A percentile compares a stretch with the other conserved stretches of the same genome.
Evolutionary conservation across 2,888 invertebrate species (phyloP).

Genomic region (Orthosia cruda): DNA sequence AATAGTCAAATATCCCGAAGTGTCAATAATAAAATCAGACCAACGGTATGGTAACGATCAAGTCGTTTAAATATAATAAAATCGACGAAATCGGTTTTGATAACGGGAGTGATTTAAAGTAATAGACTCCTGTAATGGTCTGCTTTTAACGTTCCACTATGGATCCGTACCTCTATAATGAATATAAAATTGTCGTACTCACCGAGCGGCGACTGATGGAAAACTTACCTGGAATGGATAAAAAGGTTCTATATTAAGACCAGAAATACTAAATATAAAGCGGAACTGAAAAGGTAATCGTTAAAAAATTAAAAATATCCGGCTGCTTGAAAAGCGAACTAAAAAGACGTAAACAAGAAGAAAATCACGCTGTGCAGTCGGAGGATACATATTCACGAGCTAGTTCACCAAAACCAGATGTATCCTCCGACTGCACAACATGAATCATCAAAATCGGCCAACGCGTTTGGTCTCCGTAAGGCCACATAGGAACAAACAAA

Average conservation of each 20-base stretch:
- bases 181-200: conserved; percentile 69
- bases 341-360: too few relatives aligned
- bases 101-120: conserved; percentile 64
- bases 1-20: conserved; percentile 16
- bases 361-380: too few relatives aligned
- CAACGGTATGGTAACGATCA: conserved; percentile 38
- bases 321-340: too few relatives aligned
- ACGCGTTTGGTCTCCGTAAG: too few relatives aligned
- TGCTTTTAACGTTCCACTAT: conserved; percentile 58
- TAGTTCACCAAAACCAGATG: too few relatives aligned
- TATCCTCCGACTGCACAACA: too few relatives aligned
- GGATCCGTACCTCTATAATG: conserved; percentile 51
- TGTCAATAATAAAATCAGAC: conserved; percentile 29
- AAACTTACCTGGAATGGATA: conserved; percentile 72
- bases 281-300: conserved; percentile 4
- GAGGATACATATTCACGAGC: too few relatives aligned
- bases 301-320: conserved; percentile 31
- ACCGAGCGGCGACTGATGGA: conserved; percentile 57
- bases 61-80: conserved; percentile 68
- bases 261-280: conserved; percentile 17
- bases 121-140: conserved; percentile 63
- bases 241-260: conserved; percentile 47
- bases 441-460: too few relatives aligned
- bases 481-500: too few relatives aligned
- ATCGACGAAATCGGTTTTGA: conserved; percentile 62